phyloP scores from a whole-genome alignment of 2,888 invertebrate species.

The Melieria crassipennis region DNA sequence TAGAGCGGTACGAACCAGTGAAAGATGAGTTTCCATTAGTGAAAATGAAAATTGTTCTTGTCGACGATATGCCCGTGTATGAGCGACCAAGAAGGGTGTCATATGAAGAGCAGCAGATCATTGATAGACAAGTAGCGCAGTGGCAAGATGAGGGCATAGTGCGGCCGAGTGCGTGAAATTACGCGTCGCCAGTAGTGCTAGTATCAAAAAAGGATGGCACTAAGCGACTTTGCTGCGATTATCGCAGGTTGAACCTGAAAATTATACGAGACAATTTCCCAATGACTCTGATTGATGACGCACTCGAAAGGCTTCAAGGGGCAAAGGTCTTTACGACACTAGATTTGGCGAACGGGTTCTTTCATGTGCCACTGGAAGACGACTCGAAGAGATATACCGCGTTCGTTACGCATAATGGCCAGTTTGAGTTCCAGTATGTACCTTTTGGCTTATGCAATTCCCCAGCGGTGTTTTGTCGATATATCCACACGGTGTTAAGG shows the following conservation, averaged over 20 bases:
- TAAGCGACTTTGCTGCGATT: slow-evolving; percentile 41
- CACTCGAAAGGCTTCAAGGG: slow-evolving; percentile 2
- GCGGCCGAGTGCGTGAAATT: slow-evolving; percentile 5
- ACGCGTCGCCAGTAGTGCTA: slow-evolving; percentile 11
- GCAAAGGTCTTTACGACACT: slow-evolving; percentile 21
- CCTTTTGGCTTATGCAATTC: slow-evolving; percentile 20
- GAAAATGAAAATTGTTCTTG: slow-evolving; percentile 19
- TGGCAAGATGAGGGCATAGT: slow-evolving; percentile 7
- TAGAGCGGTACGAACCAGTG: slow-evolving; percentile 2
- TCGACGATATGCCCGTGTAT: slow-evolving; percentile 13
- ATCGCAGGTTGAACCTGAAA: slow-evolving; percentile 33
- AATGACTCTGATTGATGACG: slow-evolving; percentile 19
- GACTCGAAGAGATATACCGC: slow-evolving; percentile 12
- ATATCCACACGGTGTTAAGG: slow-evolving; percentile 10
- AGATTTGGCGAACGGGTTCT: slow-evolving; percentile 11
- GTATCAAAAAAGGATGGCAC: slow-evolving; percentile 12
- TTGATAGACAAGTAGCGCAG: slow-evolving; percentile 19
- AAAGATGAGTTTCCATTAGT: slow-evolving; percentile 17
- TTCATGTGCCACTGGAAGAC: slow-evolving; percentile 18
- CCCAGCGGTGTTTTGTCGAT: slow-evolving; percentile 18
- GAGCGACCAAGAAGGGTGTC: slow-evolving; percentile 17
- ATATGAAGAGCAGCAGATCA: slow-evolving; percentile 14
- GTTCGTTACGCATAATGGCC: slow-evolving; percentile 14
- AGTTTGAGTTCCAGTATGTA: slow-evolving; percentile 18
- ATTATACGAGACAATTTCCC: slow-evolving; percentile 38